These are phyloP conservation scores for Otus scops DNA, from an alignment of 2,797 vertebrate species.

Conservation along the genomic window DNA sequence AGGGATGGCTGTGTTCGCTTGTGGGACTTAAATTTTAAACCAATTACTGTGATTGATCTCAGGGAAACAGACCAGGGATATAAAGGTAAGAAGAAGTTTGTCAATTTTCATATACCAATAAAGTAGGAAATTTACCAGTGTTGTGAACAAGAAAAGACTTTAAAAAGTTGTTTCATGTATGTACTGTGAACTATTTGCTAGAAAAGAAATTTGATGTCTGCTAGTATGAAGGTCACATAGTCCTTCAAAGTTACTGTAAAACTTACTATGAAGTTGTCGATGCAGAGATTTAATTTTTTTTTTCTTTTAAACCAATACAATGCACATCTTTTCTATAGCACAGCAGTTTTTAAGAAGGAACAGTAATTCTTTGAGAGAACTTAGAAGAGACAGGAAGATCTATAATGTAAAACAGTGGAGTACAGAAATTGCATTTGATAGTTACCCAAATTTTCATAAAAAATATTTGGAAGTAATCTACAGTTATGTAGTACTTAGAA, in stretches of 20 bases:
- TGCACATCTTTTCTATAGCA: not conserved
- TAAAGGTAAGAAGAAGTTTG: slow-evolving; percentile 86
- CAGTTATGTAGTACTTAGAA: not conserved
- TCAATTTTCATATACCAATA: not conserved
- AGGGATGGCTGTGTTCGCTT: slow-evolving; percentile 96
- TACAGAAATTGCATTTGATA: not conserved
- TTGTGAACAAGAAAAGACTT: not conserved
- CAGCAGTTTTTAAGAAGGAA: not conserved
- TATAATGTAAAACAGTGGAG: not conserved
- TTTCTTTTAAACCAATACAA: not conserved
- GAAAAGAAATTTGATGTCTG: not conserved
- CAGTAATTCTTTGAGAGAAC: not conserved
- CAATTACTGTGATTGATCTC: slow-evolving; percentile 99
- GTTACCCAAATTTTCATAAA: not conserved
- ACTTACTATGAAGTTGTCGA: not conserved
- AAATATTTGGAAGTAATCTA: not conserved
- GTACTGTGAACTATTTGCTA: not conserved
- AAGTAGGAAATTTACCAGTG: not conserved
- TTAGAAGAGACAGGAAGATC: not conserved
- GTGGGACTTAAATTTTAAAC: slow-evolving; percentile 99
- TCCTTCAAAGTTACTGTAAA: not conserved
- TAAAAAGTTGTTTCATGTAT: not conserved
- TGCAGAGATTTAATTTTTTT: not conserved
- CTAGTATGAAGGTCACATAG: not conserved
- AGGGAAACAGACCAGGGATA: slow-evolving; percentile 99